These are phyloP conservation scores for Chelonus insularis DNA, from an alignment of 1,140 invertebrate genomes.

Conservation along the genomic window DNA sequence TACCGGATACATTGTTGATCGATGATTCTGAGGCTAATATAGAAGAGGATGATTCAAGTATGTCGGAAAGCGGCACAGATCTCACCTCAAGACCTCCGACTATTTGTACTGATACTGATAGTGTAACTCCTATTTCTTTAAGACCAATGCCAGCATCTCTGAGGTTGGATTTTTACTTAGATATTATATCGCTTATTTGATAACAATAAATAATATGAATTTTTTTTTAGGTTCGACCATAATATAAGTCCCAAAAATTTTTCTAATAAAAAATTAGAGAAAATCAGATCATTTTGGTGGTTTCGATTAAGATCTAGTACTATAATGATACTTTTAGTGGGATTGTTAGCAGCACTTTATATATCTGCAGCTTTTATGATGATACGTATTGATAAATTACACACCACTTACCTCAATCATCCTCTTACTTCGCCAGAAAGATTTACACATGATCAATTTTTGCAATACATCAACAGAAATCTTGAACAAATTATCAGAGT, in stretches of 20 bases:
- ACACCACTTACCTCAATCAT: slow-evolving; percentile 55
- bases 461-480: slow-evolving; percentile 55
- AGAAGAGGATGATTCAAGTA: slow-evolving; percentile 58
- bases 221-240: slow-evolving; percentile 33
- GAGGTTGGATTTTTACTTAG: slow-evolving; percentile 32
- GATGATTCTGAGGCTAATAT: slow-evolving; percentile 47
- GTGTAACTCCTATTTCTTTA: slow-evolving; percentile 34
- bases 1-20: slow-evolving; percentile 44
- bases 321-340: slow-evolving; percentile 43
- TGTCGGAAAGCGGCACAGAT: slow-evolving; percentile 59
- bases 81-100: slow-evolving; percentile 41
- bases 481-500: slow-evolving; percentile 57
- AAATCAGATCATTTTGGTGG: slow-evolving; percentile 31
- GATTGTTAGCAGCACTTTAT: slow-evolving; percentile 46
- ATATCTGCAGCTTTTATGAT: slow-evolving; percentile 56
- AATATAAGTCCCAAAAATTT: slow-evolving; percentile 21
- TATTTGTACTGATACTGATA: slow-evolving; percentile 44
- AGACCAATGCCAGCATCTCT: slow-evolving; percentile 40
- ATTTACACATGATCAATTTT: slow-evolving; percentile 51
- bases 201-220: neutral
- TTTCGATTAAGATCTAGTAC: slow-evolving; percentile 39
- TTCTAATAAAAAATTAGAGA: slow-evolving; percentile 6
- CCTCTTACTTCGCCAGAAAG: slow-evolving; percentile 51
- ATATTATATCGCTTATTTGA: neutral
- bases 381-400: slow-evolving; percentile 53